Evolutionary conservation across 2,888 invertebrate species (phyloP), one percentile per base, ranked within the genome.

Genomic region (Sympetrum striolatum): DNA sequence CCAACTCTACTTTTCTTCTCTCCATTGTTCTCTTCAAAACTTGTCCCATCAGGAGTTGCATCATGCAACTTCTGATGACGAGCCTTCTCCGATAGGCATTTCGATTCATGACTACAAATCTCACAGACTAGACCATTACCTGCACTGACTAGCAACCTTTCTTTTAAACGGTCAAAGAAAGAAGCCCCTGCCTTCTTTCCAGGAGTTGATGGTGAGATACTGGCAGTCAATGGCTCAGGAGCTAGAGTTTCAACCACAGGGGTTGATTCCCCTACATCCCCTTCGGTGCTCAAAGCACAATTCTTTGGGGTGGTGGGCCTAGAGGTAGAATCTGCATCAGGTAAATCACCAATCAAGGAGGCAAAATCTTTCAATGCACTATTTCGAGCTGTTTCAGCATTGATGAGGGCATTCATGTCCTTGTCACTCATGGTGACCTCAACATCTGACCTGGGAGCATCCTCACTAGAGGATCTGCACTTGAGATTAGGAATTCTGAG

Each of bases 141-240:
- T 92, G 95, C 95, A 92, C 96, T 95, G 0, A 95, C 91, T 91
- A 96, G 95, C 90, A 97, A 94, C 93, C 96, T 96, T 93, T 97
- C 96, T 94, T 97, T 97, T 58, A 98, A 94, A 93, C 96, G 96
- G 93, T 98, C 97, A 93, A 98, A 97, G 93, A 98, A 97, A 80
- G 97, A 97, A 80, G 96, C 96, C 92, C 96, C 96, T 93, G 96
- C 96, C 94, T 96, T 96, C 92, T 95, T 95, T 92, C 80, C 90
- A 25, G 91, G 48, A 73, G 64, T 86, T 35, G 90, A 90, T 18
- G 86, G 81, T 48, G 91, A 73, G 37, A 60, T 80, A 25, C 81
- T 48, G 5, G 81, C 22, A 22, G 64, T 18, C 3, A 73, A 25
- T 12, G 60, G 18, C 12, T 90, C 81, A 6, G 80, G 35, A 35